These are phyloP conservation scores for Timema podura DNA, from an alignment of 2,888 invertebrate species.

Conservation along the genomic window DNA sequence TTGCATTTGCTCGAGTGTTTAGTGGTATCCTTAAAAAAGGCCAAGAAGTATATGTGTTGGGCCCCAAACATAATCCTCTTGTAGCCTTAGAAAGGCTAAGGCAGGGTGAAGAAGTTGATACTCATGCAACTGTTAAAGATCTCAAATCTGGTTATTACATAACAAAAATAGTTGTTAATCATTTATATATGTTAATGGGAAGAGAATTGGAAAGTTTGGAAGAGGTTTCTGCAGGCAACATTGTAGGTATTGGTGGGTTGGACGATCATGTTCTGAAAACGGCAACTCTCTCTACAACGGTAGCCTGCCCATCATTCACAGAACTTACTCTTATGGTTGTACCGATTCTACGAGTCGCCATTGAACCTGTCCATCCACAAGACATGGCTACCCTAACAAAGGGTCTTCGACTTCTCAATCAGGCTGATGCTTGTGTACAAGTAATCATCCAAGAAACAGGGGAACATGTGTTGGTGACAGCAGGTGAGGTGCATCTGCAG, in stretches of 20 bases:
- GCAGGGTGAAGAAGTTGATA: constrained; percentile 37
- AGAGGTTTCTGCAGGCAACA: constrained; percentile 80
- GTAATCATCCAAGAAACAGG: constrained; percentile 89
- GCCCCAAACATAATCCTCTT: constrained; percentile 83
- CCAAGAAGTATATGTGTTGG: constrained; percentile 74
- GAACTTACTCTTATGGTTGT: constrained; percentile 72
- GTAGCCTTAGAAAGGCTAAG: constrained; percentile 32
- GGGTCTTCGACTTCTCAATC: constrained; percentile 80
- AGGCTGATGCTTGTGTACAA: constrained; percentile 91
- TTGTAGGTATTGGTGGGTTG: constrained; percentile 73
- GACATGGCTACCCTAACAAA: constrained; percentile 62
- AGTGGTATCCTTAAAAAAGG: constrained; percentile 79
- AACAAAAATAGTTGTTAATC: constrained; percentile 60
- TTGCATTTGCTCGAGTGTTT: constrained; percentile 91
- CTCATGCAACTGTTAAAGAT: constrained; percentile 53
- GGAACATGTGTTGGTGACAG: constrained; percentile 89
- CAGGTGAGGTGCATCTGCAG: constrained; percentile 96
- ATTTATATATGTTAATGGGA: constrained; percentile 89
- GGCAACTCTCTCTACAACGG: constrained; percentile 77
- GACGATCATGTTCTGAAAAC: constrained; percentile 83
- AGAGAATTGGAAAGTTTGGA: constrained; percentile 78
- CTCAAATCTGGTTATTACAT: constrained; percentile 61
- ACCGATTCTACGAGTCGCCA: constrained; percentile 90
- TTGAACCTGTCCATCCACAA: constrained; percentile 78
- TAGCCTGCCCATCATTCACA: constrained; percentile 82